phyloP scores from a whole-genome alignment of 1,140 invertebrate genomes.

The Drosophila ficusphila region DNA sequence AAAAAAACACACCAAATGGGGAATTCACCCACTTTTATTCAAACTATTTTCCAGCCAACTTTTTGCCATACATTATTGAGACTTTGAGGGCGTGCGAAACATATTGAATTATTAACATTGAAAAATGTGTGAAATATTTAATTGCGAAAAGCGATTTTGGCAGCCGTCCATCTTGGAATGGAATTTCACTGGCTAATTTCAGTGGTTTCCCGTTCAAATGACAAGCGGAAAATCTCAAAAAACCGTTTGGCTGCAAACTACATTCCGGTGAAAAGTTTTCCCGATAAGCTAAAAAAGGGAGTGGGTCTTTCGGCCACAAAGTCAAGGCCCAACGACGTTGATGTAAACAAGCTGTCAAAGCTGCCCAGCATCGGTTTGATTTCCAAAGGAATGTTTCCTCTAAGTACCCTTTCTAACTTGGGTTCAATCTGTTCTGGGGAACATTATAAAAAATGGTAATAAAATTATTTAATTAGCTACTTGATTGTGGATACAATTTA shows the following conservation, averaged over 20 bases:
- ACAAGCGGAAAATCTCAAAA: conserved; percentile 31
- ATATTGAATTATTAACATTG: conserved; percentile 63
- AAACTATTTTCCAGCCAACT: conserved; percentile 21
- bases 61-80: conserved; percentile 65
- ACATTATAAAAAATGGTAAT: no score
- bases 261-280: conserved; percentile 25
- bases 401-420: conserved; percentile 1
- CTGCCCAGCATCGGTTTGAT: conserved; percentile 63
- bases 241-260: conserved; percentile 63
- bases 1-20: not conserved
- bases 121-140: conserved; percentile 68
- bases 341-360: conserved; percentile 79
- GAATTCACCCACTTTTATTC: conserved; percentile 8
- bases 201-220: conserved; percentile 31
- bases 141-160: conserved; percentile 44
- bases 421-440: not conserved
- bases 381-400: conserved; percentile 35
- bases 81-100: conserved; percentile 55
- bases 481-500: no score
- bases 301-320: conserved; percentile 18
- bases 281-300: conserved; percentile 11
- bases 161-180: conserved; percentile 8
- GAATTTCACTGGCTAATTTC: conserved; percentile 45
- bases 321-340: conserved; percentile 26
- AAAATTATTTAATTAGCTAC: not conserved